Conservation (phyloP, 2,797 vertebrate species). For the Pelodytes ibericus region DNA sequence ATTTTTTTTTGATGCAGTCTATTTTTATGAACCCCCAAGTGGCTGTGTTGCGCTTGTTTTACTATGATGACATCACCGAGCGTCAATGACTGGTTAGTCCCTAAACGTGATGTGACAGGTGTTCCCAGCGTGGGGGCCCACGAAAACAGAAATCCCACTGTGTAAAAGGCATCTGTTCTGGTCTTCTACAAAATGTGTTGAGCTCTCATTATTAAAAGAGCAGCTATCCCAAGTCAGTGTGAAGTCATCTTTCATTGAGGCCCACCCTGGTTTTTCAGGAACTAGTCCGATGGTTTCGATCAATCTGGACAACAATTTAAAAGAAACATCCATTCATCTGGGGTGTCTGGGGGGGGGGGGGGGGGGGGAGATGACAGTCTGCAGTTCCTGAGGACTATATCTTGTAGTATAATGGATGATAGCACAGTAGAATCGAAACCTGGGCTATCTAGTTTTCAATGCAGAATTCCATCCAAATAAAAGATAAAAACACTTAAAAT, state of each 20-base stretch:
- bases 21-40: neutral
- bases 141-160: neutral
- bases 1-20: neutral
- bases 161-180: conserved; percentile 17
- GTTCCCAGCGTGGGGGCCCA: conserved; percentile 8
- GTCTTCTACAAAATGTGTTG: conserved; percentile 25
- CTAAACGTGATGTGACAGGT: conserved; percentile 8
- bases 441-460: conserved; percentile 26
- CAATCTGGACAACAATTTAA: conserved; percentile 54
- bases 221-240: conserved; percentile 22
- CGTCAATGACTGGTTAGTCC: conserved; percentile 17
- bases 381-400: conserved; percentile 45
- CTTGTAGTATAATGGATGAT: conserved; percentile 47
- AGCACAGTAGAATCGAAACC: conserved; percentile 7
- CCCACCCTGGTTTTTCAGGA: conserved; percentile 16
- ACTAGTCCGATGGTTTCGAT: conserved; percentile 16
- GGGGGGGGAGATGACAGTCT: conserved; percentile 40
- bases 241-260: conserved; percentile 30
- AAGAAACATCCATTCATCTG: conserved; percentile 50
- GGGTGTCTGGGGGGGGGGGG: no score
- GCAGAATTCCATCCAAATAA: neutral
- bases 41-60: no score
- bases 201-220: conserved; percentile 39
- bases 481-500: neutral
- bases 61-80: neutral